These are phyloP conservation scores for Drosophila sp. DNA, from an alignment of 1,140 invertebrate species.

Conservation along the genomic window DNA sequence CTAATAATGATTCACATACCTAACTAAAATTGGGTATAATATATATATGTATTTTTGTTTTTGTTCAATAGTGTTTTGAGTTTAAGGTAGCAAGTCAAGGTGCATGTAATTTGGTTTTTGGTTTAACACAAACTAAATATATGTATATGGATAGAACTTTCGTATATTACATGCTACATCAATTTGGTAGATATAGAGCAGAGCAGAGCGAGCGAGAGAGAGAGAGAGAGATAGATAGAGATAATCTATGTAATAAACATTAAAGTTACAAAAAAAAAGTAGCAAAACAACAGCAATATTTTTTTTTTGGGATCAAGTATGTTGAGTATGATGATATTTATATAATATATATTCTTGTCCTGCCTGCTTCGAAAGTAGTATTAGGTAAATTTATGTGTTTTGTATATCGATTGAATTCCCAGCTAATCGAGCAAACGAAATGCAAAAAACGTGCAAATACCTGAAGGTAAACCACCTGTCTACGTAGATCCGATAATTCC, in stretches of 20 bases:
- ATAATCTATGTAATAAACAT: constrained; percentile 36
- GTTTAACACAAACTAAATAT: constrained; percentile 43
- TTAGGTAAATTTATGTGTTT: constrained; percentile 19
- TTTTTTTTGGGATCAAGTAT: not conserved
- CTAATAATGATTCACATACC: constrained; percentile 23
- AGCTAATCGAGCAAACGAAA: constrained; percentile 71
- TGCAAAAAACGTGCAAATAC: constrained; percentile 84
- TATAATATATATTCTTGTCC: constrained; percentile 41
- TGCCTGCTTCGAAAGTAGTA: constrained; percentile 30
- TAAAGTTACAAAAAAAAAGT: constrained; percentile 11
- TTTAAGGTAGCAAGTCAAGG: constrained; percentile 30
- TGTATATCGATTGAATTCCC: constrained; percentile 12
- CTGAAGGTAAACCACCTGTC: constrained; percentile 91
- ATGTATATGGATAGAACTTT: not conserved
- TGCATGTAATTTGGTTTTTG: constrained; percentile 32
- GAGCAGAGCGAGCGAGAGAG: not conserved
- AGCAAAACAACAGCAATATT: not conserved
- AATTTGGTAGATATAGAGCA: constrained; percentile 5
- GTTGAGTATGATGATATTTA: not conserved
- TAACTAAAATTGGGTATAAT: constrained; percentile 7
- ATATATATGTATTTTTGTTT: constrained; percentile 16
- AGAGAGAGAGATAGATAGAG: not conserved
- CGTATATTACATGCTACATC: constrained; percentile 47
- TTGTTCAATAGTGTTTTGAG: constrained; percentile 13
- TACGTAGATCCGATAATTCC: constrained; percentile 89